Base-by-base conservation (phyloP, 2,888 invertebrate species). In the Metalampra italica region DNA sequence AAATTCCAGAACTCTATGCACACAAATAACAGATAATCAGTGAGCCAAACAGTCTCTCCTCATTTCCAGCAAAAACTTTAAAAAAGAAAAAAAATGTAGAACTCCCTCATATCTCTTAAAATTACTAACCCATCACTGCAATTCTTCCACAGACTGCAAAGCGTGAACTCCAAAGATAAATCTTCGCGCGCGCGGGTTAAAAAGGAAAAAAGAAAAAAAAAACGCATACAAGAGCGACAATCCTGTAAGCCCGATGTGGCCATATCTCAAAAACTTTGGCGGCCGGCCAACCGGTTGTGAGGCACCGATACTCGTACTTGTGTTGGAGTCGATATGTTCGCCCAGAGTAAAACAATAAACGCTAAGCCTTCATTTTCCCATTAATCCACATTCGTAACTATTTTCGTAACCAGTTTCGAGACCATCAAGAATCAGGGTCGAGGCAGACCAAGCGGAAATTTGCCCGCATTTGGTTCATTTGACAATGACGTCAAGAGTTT, bases 231-330 rank as follows among this genome's bases (percentile, higher is more conserved):
- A 44, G 29, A 40, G 50, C 49, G 51, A 46, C 46, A 48, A 46
- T 57, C 50, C 60, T 58, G 54, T 57, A 57, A 53, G 60, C 56
- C 59, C 54, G 52, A 55, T 56, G 56, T 44, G 53, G 58, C 54
- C 61, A 56, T 70, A 68, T 63, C 64, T 69, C 61, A 62, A 57
- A 56, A 50, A 46, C 45, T 53, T 51, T 62, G 70, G 69, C 64
- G 14, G 8, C 4, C 5, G 7, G 70, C 70, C 70, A 44, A 36
- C 42, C 22, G 22, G 44, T 36, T 22, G 11, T 13, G 12, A 7
- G 14, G 39, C 14, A 14, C 7, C n/a, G 39, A 13, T 39, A 39
- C 5, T 9, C 7, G 36, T 39, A 39, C 5, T 9, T 13, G 36
- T 44, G 15, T 7, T 5, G 13, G 44, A 36, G 15, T 36, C 37